Base-by-base conservation (phyloP, 2,797 vertebrate genomes). In the Esox lucius region DNA sequence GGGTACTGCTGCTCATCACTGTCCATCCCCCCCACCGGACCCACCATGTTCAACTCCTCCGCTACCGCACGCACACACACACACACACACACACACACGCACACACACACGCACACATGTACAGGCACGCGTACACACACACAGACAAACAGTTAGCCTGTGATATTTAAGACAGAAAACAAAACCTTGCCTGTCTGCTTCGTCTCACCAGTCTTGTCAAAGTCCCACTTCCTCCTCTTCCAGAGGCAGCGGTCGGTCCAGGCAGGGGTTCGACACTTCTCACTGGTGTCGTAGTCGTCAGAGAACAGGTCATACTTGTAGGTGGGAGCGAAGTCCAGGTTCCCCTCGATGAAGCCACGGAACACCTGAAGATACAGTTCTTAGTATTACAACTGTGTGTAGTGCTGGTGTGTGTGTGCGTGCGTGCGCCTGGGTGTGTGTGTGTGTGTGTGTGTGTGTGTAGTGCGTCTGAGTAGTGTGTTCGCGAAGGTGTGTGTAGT, bases 301-400 rank as follows among this genome's bases (percentile, higher is more conserved):
- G 98, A 99, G 93, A 99, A 99, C 75, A 99, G 93, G 89, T 99
- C 98, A 22, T 99, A 99, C 80, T 99, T 99, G 82, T 99, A 99
- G 0, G 98, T 99, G 5, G 98, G 98, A 67, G 98, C 96, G 89
- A 99, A 99, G 87, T 95, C 96, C 71, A 99, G 87, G 80, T 96
- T 96, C 28, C 98, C 98, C 84, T 99, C 98, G 79, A 96, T 93
- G 83, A 99, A 99, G 42, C 95, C 94, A 75, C 94, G 91, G 84
- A 99, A 99, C 77, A 99, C 91, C 98, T 99, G 89, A 22, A 64
- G 51, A 67, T 1, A n/a, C 61, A 64, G 24, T 9, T 9, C 22
- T 9, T 15, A 9, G 8, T 24, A 11, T 22, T 13, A 9, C n/a
- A 6, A 4, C 16, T 56, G 53, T 19, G 17, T 31, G 28, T 31